A percentile compares a stretch with the other conserved stretches of the same genome.
These are phyloP conservation scores for Drosophila suzukii DNA, from an alignment of 1,140 invertebrate species.

Conservation along the genomic window DNA sequence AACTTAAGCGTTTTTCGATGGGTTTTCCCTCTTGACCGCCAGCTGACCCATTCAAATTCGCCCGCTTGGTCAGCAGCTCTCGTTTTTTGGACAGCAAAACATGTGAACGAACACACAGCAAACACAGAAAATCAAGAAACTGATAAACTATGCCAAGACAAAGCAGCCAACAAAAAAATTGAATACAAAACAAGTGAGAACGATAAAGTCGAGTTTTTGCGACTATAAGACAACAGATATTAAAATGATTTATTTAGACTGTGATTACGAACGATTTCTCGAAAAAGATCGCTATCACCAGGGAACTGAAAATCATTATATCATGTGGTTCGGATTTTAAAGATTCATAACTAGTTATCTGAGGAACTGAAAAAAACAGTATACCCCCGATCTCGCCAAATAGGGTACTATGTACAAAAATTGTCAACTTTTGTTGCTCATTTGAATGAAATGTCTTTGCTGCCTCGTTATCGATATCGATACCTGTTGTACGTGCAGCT, in stretches of 20 bases:
- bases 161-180: constrained; percentile 19
- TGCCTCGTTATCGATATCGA: constrained; percentile 38
- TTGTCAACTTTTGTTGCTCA: constrained; percentile 31
- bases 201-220: constrained; percentile 26
- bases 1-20: constrained; percentile 28
- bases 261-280: not conserved
- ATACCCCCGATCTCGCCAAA: too few relatives aligned
- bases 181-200: constrained; percentile 16
- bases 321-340: not conserved
- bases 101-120: constrained; percentile 54
- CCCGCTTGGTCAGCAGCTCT: constrained; percentile 35
- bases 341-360: not conserved
- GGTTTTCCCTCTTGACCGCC: constrained; percentile 20
- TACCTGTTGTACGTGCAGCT: constrained; percentile 40
- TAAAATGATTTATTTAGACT: constrained; percentile 15
- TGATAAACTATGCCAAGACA: constrained; percentile 56
- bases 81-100: constrained; percentile 43
- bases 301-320: not conserved
- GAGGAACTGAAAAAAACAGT: not conserved
- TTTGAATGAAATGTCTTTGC: constrained; percentile 68
- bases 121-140: constrained; percentile 49
- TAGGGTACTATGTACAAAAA: not conserved
- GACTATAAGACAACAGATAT: constrained; percentile 21
- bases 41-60: constrained; percentile 29
- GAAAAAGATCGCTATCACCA: not conserved